Evolutionary conservation across 2,113 vertebrate genomes (phyloP).

Genomic region (Garra rufa): DNA sequence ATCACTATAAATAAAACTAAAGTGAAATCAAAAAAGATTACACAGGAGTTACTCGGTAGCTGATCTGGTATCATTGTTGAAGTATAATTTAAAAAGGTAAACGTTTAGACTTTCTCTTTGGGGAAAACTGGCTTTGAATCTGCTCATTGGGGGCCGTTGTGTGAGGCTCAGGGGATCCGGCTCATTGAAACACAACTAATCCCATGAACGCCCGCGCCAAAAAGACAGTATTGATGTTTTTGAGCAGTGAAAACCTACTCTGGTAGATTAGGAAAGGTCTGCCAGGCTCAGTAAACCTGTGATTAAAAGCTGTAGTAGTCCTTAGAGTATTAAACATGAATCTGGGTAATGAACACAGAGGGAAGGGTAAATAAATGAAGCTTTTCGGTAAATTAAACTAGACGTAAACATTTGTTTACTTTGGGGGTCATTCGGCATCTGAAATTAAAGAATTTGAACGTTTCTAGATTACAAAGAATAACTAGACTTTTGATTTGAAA

Average conservation of each 20-base stretch:
- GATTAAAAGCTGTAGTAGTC: constrained; percentile 60
- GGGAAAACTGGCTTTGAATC: not conserved
- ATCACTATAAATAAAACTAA: constrained; percentile 3
- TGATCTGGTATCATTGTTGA: not conserved
- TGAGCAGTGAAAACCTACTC: constrained; percentile 68
- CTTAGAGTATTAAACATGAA: constrained; percentile 47
- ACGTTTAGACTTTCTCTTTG: not conserved
- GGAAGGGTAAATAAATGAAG: constrained; percentile 39
- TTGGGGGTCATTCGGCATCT: not conserved
- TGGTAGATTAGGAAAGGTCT: constrained; percentile 67
- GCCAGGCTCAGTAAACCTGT: constrained; percentile 69
- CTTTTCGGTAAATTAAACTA: constrained; percentile 50
- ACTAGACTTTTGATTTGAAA: not conserved
- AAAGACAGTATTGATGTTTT: constrained; percentile 63
- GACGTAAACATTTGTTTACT: constrained; percentile 27
- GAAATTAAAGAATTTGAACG: not conserved
- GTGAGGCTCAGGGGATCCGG: constrained; percentile 35
- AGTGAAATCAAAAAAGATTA: not conserved
- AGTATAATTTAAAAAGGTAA: not conserved
- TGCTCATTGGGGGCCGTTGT: not conserved
- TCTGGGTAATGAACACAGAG: constrained; percentile 38
- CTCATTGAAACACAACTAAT: constrained; percentile 46
- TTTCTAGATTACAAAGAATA: not conserved
- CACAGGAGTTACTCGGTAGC: not conserved
- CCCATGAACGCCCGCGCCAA: constrained; percentile 26